Percentiles rank a stretch among this genome's conserved stretches.
These are phyloP conservation scores for Tipula lateralis DNA, from an alignment of 2,888 invertebrate species.

Conservation along the genomic window DNA sequence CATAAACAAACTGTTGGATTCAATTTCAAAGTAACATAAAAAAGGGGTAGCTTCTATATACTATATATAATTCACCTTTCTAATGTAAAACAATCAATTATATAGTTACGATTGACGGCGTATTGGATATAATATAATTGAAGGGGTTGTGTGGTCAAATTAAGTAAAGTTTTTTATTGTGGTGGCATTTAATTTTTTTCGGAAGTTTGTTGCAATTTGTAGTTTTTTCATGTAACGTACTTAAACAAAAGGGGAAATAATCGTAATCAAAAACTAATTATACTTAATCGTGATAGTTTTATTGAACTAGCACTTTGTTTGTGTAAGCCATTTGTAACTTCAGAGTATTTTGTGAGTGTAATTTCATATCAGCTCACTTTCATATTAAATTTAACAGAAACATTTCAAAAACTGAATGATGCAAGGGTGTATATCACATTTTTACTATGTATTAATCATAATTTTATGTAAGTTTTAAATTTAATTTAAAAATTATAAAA, in stretches of 20 bases:
- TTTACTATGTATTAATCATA: too few species aligned
- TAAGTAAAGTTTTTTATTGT: background rate
- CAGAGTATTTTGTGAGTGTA: too few species aligned
- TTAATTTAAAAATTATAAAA: too few species aligned
- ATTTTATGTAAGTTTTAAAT: too few species aligned
- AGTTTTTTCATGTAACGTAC: background rate
- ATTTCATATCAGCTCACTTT: too few species aligned
- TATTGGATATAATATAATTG: background rate
- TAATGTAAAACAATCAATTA: constrained; percentile 6
- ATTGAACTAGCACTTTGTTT: too few species aligned
- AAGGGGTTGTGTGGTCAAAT: constrained; percentile 9
- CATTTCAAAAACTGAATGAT: too few species aligned
- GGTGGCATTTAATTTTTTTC: background rate
- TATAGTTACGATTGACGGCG: background rate
- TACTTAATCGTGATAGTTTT: background rate
- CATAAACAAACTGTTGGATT: background rate
- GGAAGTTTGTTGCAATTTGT: background rate
- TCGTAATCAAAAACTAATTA: background rate
- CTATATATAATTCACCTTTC: background rate
- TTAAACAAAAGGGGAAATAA: background rate
- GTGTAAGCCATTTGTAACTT: too few species aligned
- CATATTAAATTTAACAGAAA: too few species aligned
- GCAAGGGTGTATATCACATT: too few species aligned
- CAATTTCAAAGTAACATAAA: background rate
- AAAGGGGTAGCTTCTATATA: background rate